Evolutionary conservation across 2,113 vertebrate genomes (phyloP).

Genomic region (Dicentrarchus labrax): DNA sequence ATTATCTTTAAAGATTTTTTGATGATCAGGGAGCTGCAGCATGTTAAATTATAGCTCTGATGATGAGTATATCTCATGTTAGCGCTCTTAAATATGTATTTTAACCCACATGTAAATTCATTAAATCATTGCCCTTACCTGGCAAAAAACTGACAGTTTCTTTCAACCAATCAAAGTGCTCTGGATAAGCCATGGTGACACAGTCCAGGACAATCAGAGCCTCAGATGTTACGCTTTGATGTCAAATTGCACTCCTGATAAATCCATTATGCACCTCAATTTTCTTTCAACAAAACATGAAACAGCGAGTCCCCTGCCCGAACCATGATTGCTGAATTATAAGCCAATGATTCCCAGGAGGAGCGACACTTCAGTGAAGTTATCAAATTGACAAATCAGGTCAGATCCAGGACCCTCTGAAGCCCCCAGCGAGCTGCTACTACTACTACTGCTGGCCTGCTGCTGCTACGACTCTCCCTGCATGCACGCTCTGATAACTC

Average conservation of each 20-base stretch:
- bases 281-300: constrained; percentile 42
- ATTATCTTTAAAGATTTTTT: constrained; percentile 15
- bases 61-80: constrained; percentile 22
- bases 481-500: constrained; percentile 69
- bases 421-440: constrained; percentile 48
- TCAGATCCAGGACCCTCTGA: constrained; percentile 56
- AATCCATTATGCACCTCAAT: constrained; percentile 56
- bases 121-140: constrained; percentile 76
- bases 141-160: constrained; percentile 70
- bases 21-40: constrained; percentile 10
- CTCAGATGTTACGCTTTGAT: constrained; percentile 52
- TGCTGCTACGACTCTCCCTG: constrained; percentile 50
- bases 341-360: constrained; percentile 42
- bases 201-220: constrained; percentile 32
- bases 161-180: constrained; percentile 67
- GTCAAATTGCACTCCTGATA: constrained; percentile 42
- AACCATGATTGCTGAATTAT: constrained; percentile 15
- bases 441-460: constrained; percentile 39
- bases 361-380: constrained; percentile 44
- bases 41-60: background rate
- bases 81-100: background rate
- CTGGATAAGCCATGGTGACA: constrained; percentile 59
- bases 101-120: background rate
- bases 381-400: constrained; percentile 71
- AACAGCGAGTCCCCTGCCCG: constrained; percentile 10